These are phyloP conservation scores for Apotomis capreana DNA, from an alignment of 2,888 invertebrate species.

Conservation along the genomic window DNA sequence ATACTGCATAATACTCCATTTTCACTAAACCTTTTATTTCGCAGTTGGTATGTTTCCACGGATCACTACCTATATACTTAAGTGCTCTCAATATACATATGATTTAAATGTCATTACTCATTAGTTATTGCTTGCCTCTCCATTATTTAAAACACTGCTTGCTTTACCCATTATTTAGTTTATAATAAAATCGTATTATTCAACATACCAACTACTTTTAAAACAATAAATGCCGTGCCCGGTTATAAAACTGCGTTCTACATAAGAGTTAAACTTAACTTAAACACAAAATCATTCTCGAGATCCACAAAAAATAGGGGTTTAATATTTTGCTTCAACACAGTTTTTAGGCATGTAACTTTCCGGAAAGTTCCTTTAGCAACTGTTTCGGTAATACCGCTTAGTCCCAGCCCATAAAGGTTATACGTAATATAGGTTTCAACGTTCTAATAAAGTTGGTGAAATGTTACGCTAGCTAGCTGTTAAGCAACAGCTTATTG, in stretches of 20 bases:
- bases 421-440: neutral
- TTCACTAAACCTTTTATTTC: too few relatives aligned
- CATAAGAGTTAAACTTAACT: neutral
- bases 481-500: neutral
- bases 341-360: conserved; percentile 18
- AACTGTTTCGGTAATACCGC: conserved; percentile 28
- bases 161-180: too few relatives aligned
- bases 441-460: neutral
- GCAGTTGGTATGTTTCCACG: too few relatives aligned
- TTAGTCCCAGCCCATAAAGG: conserved; percentile 21
- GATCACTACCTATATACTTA: too few relatives aligned
- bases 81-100: too few relatives aligned
- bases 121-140: too few relatives aligned
- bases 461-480: neutral
- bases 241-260: neutral
- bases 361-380: conserved; percentile 4
- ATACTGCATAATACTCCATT: too few relatives aligned
- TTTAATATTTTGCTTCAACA: conserved; percentile 6
- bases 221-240: too few relatives aligned
- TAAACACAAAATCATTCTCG: conserved; percentile 3
- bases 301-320: conserved; percentile 5
- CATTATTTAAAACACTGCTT: too few relatives aligned
- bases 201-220: neutral
- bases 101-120: too few relatives aligned
- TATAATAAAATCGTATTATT: too few relatives aligned